Base-by-base conservation (phyloP, 92 coral and sea anemone genomes). In the Montipora capitata region DNA sequence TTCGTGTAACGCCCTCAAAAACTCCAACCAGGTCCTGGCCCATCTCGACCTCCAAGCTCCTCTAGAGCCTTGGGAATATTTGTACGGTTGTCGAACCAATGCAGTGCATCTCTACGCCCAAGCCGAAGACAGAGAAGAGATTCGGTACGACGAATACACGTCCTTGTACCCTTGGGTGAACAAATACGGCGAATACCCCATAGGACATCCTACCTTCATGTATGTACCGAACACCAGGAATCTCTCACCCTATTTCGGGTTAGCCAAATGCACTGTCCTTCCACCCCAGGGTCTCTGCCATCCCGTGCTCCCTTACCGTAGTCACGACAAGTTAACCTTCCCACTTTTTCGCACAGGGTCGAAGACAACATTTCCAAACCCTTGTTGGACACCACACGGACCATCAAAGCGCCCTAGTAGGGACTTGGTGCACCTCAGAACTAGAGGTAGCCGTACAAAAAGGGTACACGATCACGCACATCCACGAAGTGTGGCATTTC, bases 401-500 rank as follows among this genome's bases (percentile, higher is more conserved):
- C 7, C 2, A 43, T 3, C 40, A 74, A 15, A 8, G 79, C 0
- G 41, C 16, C 1, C n/a, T 74, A 2, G 5, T 48, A 2, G 71
- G 57, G 11, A 44, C 57, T 3, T 38, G 59, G 68, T 62, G 73
- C 61, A 78, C 83, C 5, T 73, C 83, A 10, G 59, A 78, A 43
- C 59, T n/a, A n/a, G n/a, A n/a, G n/a, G n/a, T n/a, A n/a, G n/a
- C n/a, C n/a, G n/a, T n/a, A n/a, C n/a, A n/a, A n/a, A n/a, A n/a
- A n/a, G n/a, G n/a, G n/a, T n/a, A n/a, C n/a, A n/a, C n/a, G n/a
- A n/a, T n/a, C n/a, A 4, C 42, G 42, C 3, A 10, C n/a, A 43
- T 78, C 59, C 54, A 63, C 20, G 73, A 78, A 10, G 73, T 58
- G 5, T 77, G 52, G 68, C 68, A 59, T 16, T 76, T 76, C 35